phyloP scores from a whole-genome alignment of 2,113 vertebrate genomes.

The Paracanthobrama guichenoti region DNA sequence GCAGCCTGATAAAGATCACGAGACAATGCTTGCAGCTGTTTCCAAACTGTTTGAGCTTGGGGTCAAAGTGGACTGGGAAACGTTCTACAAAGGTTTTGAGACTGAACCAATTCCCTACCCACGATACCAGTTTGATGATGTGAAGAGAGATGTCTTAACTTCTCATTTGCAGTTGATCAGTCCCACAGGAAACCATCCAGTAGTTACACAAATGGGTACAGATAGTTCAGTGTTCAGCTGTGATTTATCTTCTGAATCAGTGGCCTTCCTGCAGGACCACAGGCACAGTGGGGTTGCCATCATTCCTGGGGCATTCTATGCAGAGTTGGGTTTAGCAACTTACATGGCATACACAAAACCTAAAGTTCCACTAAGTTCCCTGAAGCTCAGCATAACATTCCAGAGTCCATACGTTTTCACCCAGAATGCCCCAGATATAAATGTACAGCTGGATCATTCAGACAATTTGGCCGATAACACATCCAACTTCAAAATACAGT shows the following conservation, averaged over 20 bases:
- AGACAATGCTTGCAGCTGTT: conserved; percentile 68
- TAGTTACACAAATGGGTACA: conserved; percentile 68
- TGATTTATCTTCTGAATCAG: conserved; percentile 66
- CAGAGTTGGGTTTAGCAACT: conserved; percentile 80
- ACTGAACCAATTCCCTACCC: conserved; percentile 74
- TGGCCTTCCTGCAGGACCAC: conserved; percentile 78
- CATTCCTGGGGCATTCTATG: conserved; percentile 81
- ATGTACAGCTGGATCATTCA: conserved; percentile 68
- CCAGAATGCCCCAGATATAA: conserved; percentile 72
- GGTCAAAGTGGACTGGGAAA: conserved; percentile 77
- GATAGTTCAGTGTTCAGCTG: conserved; percentile 71
- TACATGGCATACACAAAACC: conserved; percentile 71
- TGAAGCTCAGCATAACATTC: conserved; percentile 77
- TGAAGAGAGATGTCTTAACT: conserved; percentile 66
- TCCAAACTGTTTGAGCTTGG: conserved; percentile 82
- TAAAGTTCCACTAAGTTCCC: conserved; percentile 72
- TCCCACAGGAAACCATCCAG: conserved; percentile 67
- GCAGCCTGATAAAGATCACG: conserved; percentile 74
- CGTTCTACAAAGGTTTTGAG: conserved; percentile 74
- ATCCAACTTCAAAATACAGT: conserved; percentile 73
- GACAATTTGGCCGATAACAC: conserved; percentile 46
- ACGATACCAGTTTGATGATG: conserved; percentile 81
- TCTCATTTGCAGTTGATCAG: conserved; percentile 58
- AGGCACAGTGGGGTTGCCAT: conserved; percentile 76
- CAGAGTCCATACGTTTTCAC: conserved; percentile 75